Evolutionary conservation across 1,140 invertebrate species (phyloP), one percentile per base, ranked within the genome.

Genomic region (Drosophila aff.): DNA sequence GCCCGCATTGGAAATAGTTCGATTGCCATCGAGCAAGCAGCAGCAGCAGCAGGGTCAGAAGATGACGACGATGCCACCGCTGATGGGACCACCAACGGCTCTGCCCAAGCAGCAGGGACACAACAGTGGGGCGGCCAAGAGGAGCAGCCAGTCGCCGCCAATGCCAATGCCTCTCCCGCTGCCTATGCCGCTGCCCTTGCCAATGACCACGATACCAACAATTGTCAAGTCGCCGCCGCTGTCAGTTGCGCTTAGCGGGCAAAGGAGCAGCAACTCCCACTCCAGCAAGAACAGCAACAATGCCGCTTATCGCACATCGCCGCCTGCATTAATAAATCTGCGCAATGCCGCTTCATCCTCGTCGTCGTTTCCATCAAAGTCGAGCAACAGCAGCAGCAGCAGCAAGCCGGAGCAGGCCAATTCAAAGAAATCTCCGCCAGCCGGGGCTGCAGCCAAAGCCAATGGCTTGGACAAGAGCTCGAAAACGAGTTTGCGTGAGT

Each of bases 281-380:
- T 44, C 53, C 76, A 47, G 10, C 73, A 63, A 49, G 63, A 44
- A 58, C 46, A 76, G 50, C 72, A 62, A 65, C 58, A 68, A 69
- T 49, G 60, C 57, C 0, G 81, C 85, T 78, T 92, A 90, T 82
- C 90, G 85, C 60, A 76, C 91, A 76, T 92, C 91, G 55, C 91
- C 91, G 78, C 91, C 91, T 59, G 91, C 86, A 50, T 79, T 92
- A 62, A 85, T 92, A 68, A 92, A 92, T 82, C 74, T 92, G 64
- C 81, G 81, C 61, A 92, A 76, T 52, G 60, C 61, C 16, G 66
- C 53, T 53, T 68, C 81, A 47, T 21, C 62, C 16, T 18, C 61
- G 36, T 40, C 61, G 23, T 40, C 82, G 47, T 90, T 78, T 72
- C 72, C 73, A 84, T 63, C 85, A 79, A 92, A 87, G 69, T 71